Evolutionary conservation across 1,140 invertebrate species (phyloP), one percentile per base, ranked within the genome.

Genomic region (Caerostris darwini): DNA sequence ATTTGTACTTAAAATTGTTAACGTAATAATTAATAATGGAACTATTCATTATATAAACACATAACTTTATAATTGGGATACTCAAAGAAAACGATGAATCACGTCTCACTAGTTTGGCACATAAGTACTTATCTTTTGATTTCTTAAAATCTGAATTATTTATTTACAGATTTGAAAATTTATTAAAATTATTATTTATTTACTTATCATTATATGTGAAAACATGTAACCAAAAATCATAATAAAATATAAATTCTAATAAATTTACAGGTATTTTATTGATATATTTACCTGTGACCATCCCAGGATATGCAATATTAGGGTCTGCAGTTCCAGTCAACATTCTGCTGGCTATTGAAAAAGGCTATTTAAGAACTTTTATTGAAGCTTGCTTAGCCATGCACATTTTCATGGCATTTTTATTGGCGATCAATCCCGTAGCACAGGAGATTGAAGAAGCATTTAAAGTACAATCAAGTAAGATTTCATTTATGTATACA

Each of bases 361-460:
- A 96, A 61, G 59, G 92, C 8, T 82, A 64, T 1, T 93, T 97
- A 3, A 96, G 96, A 3, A 96, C 96, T 0, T 95, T 96, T 0
- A 97, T 97, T 14, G 96, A 97, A 95, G 95, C 97, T 53, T 95
- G 97, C 5, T 97, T 98, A 96, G 96, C 96, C 2, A 94, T 97
- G 5, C 97, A 98, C 95, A 95, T 97, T 3, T 95, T 97, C 12
- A 95, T 97, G 58, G 97, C 97, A 7, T 97, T 97, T 95, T 95
- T 97, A 54, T 97, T 98, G 94, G 96, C 97, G 58, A 96, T 97
- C 67, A 97, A 97, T 95, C 97, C 97, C 0, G 96, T 97, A 34
- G 97, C 96, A 95, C 97, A 97, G 95, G 97, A 98, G 95, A 95
- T 97, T 71, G 98, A 98, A 96, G 96, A 97, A 94, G 95, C 97